These are phyloP conservation scores for Acholoe squamosa DNA, from an alignment of 2,888 invertebrate species.

Conservation along the genomic window DNA sequence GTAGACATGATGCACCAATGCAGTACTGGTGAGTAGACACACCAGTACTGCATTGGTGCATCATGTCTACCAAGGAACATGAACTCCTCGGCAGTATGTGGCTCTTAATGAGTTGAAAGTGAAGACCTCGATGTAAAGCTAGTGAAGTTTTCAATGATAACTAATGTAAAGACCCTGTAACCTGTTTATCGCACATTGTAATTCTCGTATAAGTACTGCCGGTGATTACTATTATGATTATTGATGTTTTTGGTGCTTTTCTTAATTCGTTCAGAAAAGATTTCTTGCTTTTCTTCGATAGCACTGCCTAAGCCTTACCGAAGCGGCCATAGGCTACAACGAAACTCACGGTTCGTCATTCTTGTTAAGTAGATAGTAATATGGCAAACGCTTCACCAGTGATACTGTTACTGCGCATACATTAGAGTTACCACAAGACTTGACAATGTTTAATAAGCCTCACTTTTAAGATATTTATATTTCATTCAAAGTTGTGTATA, in stretches of 20 bases:
- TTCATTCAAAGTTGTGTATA: neutral
- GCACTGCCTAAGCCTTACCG: neutral
- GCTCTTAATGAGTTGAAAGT: too few species aligned
- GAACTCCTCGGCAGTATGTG: too few species aligned
- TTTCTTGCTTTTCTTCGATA: neutral
- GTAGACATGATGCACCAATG: too few species aligned
- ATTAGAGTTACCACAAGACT: conserved; percentile 45
- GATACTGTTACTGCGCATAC: conserved; percentile 44
- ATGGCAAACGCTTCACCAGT: neutral
- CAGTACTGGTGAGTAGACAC: too few species aligned
- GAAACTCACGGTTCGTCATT: neutral
- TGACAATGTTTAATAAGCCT: neutral
- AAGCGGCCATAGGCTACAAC: neutral
- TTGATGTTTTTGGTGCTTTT: conserved; percentile 9
- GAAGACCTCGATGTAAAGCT: neutral
- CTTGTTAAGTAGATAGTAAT: conserved; percentile 15
- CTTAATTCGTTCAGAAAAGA: neutral
- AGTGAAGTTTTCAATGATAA: neutral
- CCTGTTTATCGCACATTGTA: neutral
- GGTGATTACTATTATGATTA: neutral
- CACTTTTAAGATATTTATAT: neutral
- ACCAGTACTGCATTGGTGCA: too few species aligned
- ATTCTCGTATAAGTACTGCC: neutral
- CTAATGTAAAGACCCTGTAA: neutral
- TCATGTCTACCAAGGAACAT: too few species aligned